A percentile compares a stretch with the other conserved stretches of the same genome.
These are phyloP conservation scores for Arothron firmamentum DNA, from an alignment of 2,113 vertebrate genomes.

Conservation along the genomic window DNA sequence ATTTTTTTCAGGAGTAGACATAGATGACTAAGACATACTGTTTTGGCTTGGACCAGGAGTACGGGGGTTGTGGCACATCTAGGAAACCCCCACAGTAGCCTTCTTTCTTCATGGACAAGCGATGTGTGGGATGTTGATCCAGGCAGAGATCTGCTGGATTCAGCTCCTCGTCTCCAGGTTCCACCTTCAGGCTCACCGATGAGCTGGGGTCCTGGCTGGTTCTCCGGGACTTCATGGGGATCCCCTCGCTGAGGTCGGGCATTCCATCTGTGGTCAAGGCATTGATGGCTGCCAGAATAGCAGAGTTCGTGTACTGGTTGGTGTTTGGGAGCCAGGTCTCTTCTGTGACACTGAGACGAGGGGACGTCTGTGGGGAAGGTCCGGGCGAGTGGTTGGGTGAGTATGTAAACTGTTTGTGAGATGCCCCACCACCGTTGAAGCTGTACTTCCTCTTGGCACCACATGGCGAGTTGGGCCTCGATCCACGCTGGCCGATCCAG, in stretches of 20 bases:
- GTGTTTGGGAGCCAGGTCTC: slow-evolving; percentile 89
- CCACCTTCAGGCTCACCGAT: slow-evolving; percentile 81
- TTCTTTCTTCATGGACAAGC: slow-evolving; percentile 84
- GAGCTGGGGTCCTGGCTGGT: slow-evolving; percentile 80
- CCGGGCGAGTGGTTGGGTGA: slow-evolving; percentile 87
- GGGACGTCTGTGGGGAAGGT: slow-evolving; percentile 86
- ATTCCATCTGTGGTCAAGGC: slow-evolving; percentile 91
- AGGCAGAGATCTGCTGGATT: slow-evolving; percentile 74
- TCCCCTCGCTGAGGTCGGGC: slow-evolving; percentile 84
- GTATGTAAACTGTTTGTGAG: slow-evolving; percentile 76
- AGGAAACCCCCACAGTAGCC: slow-evolving; percentile 87
- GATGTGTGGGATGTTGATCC: slow-evolving; percentile 80
- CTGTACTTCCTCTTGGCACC: slow-evolving; percentile 92
- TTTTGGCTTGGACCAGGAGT: slow-evolving; percentile 91
- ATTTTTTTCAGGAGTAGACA: not conserved
- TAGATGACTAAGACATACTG: slow-evolving; percentile 80
- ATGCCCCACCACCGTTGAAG: slow-evolving; percentile 69
- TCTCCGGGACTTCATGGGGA: slow-evolving; percentile 89
- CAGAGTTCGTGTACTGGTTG: slow-evolving; percentile 95
- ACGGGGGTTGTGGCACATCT: slow-evolving; percentile 88
- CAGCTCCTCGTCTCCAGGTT: slow-evolving; percentile 82
- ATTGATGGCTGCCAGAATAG: slow-evolving; percentile 95
- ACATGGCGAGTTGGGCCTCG: slow-evolving; percentile 84
- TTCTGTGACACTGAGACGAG: slow-evolving; percentile 87
- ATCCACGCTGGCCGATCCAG: slow-evolving; percentile 79